Conservation (phyloP, 1,140 invertebrate genomes). For the Cydia fagiglandana region DNA sequence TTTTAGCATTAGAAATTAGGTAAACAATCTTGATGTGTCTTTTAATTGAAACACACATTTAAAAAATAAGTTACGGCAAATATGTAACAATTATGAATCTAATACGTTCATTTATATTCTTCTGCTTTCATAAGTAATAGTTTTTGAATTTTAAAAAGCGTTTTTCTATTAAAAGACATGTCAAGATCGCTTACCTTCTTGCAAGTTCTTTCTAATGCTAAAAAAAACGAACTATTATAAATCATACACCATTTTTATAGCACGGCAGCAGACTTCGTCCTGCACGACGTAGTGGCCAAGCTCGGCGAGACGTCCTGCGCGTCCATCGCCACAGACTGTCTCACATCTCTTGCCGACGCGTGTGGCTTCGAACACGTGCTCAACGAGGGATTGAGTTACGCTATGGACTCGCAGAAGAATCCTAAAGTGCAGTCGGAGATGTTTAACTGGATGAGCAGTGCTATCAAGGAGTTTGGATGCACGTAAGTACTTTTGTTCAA, state of each 20-base stretch:
- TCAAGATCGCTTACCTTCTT: too few relatives aligned
- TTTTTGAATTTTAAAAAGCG: too few relatives aligned
- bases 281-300: constrained; percentile 91
- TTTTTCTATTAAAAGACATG: too few relatives aligned
- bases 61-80: too few relatives aligned
- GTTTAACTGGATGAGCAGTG: constrained; percentile 87
- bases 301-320: constrained; percentile 92
- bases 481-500: constrained; percentile 57
- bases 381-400: constrained; percentile 84
- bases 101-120: too few relatives aligned
- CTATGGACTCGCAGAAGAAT: constrained; percentile 91
- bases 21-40: too few relatives aligned
- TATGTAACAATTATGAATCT: too few relatives aligned
- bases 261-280: constrained; percentile 86
- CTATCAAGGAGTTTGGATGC: constrained; percentile 91
- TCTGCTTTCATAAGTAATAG: too few relatives aligned
- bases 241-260: constrained; percentile 54
- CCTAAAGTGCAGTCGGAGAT: constrained; percentile 94
- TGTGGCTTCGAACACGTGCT: constrained; percentile 88
- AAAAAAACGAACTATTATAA: too few relatives aligned
- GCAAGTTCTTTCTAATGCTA: too few relatives aligned
- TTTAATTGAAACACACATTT: too few relatives aligned
- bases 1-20: too few relatives aligned
- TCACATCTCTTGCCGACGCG: constrained; percentile 90
- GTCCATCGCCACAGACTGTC: constrained; percentile 83